Percentiles rank a stretch among this genome's conserved stretches.
phyloP scores from a whole-genome alignment of 2,888 invertebrate genomes.

The Macaria liturata region DNA sequence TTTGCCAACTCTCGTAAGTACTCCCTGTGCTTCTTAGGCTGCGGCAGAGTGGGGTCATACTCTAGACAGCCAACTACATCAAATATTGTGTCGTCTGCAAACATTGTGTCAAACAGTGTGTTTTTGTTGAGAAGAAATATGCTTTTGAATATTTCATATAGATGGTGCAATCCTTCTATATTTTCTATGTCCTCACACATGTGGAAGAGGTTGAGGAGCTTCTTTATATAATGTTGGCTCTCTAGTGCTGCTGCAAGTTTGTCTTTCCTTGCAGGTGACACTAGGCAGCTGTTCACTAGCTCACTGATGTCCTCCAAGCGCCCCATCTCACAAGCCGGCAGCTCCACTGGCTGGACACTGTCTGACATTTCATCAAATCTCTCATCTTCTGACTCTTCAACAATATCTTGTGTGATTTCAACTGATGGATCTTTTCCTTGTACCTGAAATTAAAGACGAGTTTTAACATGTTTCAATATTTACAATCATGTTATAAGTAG shows the following conservation, averaged over 20 bases:
- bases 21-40: conserved; percentile 96
- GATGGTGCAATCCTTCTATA: conserved; percentile 95
- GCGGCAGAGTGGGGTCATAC: conserved; percentile 95
- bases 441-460: conserved; percentile 82
- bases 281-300: conserved; percentile 93
- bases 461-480: no score
- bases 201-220: conserved; percentile 96
- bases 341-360: conserved; percentile 95
- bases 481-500: no score
- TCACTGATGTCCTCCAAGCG: conserved; percentile 98
- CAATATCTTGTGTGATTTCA: conserved; percentile 98
- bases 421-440: conserved; percentile 99
- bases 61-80: conserved; percentile 99
- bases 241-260: conserved; percentile 97
- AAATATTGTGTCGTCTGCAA: conserved; percentile 97
- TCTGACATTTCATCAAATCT: conserved; percentile 98
- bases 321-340: conserved; percentile 97
- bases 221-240: conserved; percentile 97
- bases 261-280: conserved; percentile 95
- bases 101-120: conserved; percentile 98
- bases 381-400: conserved; percentile 98
- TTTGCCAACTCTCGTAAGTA: conserved; percentile 96
- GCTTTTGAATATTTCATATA: conserved; percentile 99
- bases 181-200: conserved; percentile 99
- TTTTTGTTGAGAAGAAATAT: conserved; percentile 99